Evolutionary conservation across 2,888 invertebrate genomes (phyloP).

Genomic region (Orthosia gracilis): DNA sequence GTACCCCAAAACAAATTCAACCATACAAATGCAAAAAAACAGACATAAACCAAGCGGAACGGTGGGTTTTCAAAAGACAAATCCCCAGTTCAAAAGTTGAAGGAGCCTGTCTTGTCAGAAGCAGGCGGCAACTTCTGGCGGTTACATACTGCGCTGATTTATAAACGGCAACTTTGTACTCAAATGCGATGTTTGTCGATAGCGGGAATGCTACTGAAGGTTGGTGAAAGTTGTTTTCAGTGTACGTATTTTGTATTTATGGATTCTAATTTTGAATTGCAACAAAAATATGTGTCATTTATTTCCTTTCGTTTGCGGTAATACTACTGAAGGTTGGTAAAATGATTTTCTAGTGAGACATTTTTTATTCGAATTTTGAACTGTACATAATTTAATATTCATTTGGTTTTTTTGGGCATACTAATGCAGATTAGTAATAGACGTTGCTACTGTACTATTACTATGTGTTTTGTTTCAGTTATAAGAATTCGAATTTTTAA

Average conservation of each 20-base stretch:
- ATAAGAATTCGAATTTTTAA: too few relatives aligned
- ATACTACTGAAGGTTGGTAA: not conserved
- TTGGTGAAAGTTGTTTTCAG: constrained; percentile 12
- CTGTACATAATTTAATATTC: too few relatives aligned
- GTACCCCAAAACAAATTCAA: constrained; percentile 22
- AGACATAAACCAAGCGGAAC: constrained; percentile 41
- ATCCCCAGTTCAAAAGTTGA: constrained; percentile 62
- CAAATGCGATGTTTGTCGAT: constrained; percentile 52
- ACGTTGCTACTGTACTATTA: too few relatives aligned
- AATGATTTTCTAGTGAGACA: not conserved
- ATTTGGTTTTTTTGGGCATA: too few relatives aligned
- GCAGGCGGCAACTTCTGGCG: constrained; percentile 53
- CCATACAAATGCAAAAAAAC: constrained; percentile 27
- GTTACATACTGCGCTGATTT: constrained; percentile 60
- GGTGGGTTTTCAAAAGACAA: constrained; percentile 57
- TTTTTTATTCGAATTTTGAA: not conserved
- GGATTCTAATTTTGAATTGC: not conserved
- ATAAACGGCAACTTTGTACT: constrained; percentile 56
- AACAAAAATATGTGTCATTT: not conserved
- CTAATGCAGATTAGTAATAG: too few relatives aligned
- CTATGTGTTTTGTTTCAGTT: too few relatives aligned
- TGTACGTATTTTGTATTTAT: constrained; percentile 25
- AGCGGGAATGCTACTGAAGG: constrained; percentile 21
- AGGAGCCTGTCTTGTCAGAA: constrained; percentile 55
- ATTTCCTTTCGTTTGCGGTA: not conserved